Evolutionary conservation across 1,140 invertebrate species (phyloP), one percentile per base, ranked within the genome.

Genomic region (Geopemphigus sp.): DNA sequence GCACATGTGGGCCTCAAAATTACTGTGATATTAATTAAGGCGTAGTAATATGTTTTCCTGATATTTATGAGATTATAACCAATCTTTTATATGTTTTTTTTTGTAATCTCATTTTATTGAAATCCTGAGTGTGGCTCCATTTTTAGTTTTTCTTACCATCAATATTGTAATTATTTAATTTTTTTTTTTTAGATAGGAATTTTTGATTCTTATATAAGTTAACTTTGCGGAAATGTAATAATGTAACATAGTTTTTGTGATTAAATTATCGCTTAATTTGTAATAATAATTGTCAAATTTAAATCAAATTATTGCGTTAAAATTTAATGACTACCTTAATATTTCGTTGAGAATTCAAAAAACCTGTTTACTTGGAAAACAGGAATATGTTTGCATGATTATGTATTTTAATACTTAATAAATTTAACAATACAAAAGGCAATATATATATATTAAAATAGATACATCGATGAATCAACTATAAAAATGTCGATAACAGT

Each of bases 11-110:
- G 39, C 39, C 39, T 78, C 19, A 61, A 78, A 61, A 47, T 15
- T 45, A 50, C 73, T 78, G 73, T 78, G 73, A 78, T 78, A 78
- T 78, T 78, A 78, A 78, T 78, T 78, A 78, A 78, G 73, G 56
- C 45, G 32, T 78, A 59, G 54, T 50, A 24, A 17, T 57, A 59
- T 26, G 22, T 3, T 32, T 59, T 61, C 22, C 39, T 19, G 17
- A 61, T 59, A 78, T 61, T 61, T 45, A 47, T 76, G 26, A 22
- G 19, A 50, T 74, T 74, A 32, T 56, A 10, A 57, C 39, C 1
- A 45, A 54, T 74, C 32, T 39, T 45, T 57, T 15, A 59, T 61
- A 8, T 39, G 22, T 32, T 19, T 59, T 78, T 61, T 45, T 11
- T 26, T 45, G 29, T 8, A 26, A 45, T 45, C 5, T 47, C 24